Evolutionary conservation across 2,113 vertebrate species (phyloP).

Genomic region (Ictalurus punctatus): DNA sequence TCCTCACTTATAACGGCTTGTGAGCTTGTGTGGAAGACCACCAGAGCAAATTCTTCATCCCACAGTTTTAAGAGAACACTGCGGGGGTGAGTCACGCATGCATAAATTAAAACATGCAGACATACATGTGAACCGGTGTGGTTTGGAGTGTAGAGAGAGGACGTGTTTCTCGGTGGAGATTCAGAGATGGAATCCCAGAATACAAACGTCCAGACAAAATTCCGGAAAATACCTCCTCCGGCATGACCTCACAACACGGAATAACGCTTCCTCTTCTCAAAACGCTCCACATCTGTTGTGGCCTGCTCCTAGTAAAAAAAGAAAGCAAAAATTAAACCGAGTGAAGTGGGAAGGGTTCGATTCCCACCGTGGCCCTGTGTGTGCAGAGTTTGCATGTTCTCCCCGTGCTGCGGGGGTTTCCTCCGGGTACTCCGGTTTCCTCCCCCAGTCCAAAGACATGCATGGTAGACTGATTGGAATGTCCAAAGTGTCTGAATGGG

Average conservation of each 20-base stretch:
- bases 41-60: conserved; percentile 65
- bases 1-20: conserved; percentile 53
- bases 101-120: conserved; percentile 27
- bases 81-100: conserved; percentile 61
- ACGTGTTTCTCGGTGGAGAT: background rate
- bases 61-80: conserved; percentile 63
- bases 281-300: conserved; percentile 93
- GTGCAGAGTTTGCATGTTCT: no score
- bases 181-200: background rate
- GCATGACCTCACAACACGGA: conserved; percentile 91
- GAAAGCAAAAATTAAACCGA: conserved; percentile 59
- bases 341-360: no score
- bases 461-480: no score
- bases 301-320: conserved; percentile 93
- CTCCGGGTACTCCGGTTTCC: no score
- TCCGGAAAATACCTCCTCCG: conserved; percentile 97
- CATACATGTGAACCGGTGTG: background rate
- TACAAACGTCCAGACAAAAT: conserved; percentile 82
- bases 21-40: conserved; percentile 59
- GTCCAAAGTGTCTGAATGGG: no score
- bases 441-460: no score
- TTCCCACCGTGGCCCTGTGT: no score
- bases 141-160: background rate
- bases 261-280: conserved; percentile 93
- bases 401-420: no score